phyloP scores from a whole-genome alignment of 2,797 vertebrate species.

The Melopsittacus undulatus region DNA sequence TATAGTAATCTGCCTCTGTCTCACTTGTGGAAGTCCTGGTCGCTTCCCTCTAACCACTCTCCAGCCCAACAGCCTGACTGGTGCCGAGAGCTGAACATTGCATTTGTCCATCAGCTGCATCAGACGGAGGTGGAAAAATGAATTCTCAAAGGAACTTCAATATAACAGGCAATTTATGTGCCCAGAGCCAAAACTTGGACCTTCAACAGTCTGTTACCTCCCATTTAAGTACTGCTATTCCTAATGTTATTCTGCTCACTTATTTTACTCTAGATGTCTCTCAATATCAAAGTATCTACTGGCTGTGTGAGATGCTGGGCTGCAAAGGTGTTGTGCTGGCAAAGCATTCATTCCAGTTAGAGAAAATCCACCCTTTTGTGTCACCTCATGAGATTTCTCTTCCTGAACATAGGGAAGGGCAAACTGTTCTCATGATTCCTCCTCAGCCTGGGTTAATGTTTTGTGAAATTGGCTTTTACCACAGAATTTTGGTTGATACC shows the following conservation, averaged over 20 bases:
- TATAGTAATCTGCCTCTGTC: neutral
- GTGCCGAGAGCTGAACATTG: fast-evolving
- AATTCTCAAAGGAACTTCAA: neutral
- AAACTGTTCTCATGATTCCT: neutral
- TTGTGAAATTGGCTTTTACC: neutral
- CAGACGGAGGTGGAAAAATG: neutral
- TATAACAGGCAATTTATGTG: neutral
- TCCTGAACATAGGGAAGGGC: neutral
- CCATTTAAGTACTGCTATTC: neutral
- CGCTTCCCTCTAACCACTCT: neutral
- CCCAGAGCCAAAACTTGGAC: neutral
- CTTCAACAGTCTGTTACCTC: neutral
- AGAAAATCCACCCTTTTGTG: neutral
- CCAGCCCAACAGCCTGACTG: neutral
- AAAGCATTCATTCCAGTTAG: neutral
- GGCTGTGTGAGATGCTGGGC: neutral
- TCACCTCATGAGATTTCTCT: neutral
- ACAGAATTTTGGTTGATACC: neutral
- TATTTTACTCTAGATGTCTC: neutral
- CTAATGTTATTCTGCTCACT: neutral
- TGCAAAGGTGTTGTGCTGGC: neutral
- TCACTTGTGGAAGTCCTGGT: neutral
- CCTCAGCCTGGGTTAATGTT: neutral
- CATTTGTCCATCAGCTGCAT: neutral
- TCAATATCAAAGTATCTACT: neutral